Conservation (phyloP, 2,888 invertebrate genomes). For the Meteorus colon region DNA sequence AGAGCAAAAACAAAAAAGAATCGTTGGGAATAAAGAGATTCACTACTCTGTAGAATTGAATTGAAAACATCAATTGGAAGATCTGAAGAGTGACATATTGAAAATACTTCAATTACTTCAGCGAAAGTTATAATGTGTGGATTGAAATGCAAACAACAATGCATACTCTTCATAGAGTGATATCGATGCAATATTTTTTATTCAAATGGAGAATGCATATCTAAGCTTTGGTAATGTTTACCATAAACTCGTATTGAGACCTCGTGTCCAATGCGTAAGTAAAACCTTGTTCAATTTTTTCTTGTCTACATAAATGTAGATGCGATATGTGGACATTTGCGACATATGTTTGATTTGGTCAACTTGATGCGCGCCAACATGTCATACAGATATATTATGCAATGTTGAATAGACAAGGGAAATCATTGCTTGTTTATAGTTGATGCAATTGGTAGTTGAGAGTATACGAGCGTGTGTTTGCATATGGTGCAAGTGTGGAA, state of each 20-base stretch:
- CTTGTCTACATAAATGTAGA: background rate
- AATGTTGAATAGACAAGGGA: background rate
- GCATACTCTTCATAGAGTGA: background rate
- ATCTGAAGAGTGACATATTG: too few species aligned
- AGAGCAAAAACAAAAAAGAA: too few species aligned
- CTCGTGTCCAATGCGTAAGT: conserved; percentile 21
- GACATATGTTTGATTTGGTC: conserved; percentile 18
- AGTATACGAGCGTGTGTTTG: background rate
- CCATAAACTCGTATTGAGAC: conserved; percentile 6
- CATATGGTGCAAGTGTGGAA: background rate
- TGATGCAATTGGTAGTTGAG: background rate
- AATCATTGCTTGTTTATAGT: background rate
- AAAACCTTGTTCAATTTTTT: conserved; percentile 21
- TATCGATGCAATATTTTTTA: background rate
- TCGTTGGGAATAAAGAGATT: too few species aligned
- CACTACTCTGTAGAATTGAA: too few species aligned
- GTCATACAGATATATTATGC: background rate
- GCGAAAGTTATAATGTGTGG: too few species aligned
- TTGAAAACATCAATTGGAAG: too few species aligned
- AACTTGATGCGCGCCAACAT: background rate
- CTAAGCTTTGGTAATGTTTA: background rate
- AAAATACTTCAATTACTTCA: too few species aligned
- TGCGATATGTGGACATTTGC: background rate
- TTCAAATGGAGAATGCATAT: background rate
- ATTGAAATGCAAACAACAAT: too few species aligned